Base-by-base conservation (phyloP, 2,113 vertebrate genomes). In the Grantiella picta region DNA sequence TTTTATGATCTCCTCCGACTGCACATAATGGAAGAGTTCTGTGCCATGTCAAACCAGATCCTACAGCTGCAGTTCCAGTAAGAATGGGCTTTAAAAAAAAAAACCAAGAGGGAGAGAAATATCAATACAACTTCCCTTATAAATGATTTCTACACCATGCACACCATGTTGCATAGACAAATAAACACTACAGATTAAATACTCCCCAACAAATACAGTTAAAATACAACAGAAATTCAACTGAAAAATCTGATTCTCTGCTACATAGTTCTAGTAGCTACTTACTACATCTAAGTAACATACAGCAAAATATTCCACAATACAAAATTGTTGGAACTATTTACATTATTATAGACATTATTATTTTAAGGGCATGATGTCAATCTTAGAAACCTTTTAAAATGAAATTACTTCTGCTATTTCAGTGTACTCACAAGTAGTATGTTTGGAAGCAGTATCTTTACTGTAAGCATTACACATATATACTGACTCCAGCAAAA, bases 1-100 rank as follows among this genome's bases (percentile, higher is more conserved):
- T 98, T 94, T 99, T 99, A 96, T 98, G 98, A 95, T 99, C 99
- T 75, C 99, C 98, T 45, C 99, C 99, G 0, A 99, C 97, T 63
- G 98, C 99, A 70, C 99, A 99, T 35, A 99, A 97, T 9, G 99
- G 99, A 75, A 99, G 98, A 20, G 98, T 99, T 91, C 98, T 98
- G 47, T 99, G 99, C 99, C 99, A 99, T 73, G 99, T 99, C 75
- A 99, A 98, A 78, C 99, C 99, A 33, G 99, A 99, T 88, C 99
- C 99, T 28, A 99, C 98, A 2, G 98, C 57, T 63, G 98, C 98
- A 25, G 98, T 99, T 63, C 99, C 99, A 80, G 97, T 97, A 81
- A 98, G 98, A 95, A 99, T 97, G 2, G 99, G 99, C 99, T 99
- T 96, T 2, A 97, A 97, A 85, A 78, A 89, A 90, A 20, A 22